A percentile compares a stretch with the other conserved stretches of the same genome.
phyloP scores from a whole-genome alignment of 2,888 invertebrate species.

The Gibbula magus region DNA sequence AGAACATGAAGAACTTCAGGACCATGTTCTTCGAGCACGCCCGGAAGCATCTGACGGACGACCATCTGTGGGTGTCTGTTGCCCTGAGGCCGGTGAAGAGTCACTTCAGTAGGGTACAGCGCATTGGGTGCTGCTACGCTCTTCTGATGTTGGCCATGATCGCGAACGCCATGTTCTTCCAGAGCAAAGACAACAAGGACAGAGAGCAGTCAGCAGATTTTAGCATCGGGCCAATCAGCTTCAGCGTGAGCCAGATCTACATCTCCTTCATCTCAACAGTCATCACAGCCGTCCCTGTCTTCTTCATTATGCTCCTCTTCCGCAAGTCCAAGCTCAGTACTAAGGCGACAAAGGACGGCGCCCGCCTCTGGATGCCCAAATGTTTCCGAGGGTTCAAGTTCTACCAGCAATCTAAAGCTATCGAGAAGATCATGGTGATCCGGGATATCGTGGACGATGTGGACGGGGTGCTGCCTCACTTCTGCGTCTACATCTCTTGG shows the following conservation, averaged over 20 bases:
- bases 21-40: slow-evolving; percentile 72
- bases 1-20: slow-evolving; percentile 71
- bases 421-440: slow-evolving; percentile 12
- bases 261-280: slow-evolving; percentile 28
- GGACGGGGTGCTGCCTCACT: slow-evolving; percentile 42
- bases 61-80: slow-evolving; percentile 76
- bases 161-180: slow-evolving; percentile 47
- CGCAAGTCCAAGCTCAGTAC: background rate
- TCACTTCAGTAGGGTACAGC: slow-evolving; percentile 69
- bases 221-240: slow-evolving; percentile 35
- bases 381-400: slow-evolving; percentile 19
- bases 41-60: slow-evolving; percentile 73
- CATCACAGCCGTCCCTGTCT: slow-evolving; percentile 25
- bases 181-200: slow-evolving; percentile 25
- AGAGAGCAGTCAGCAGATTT: slow-evolving; percentile 28
- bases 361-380: slow-evolving; percentile 5
- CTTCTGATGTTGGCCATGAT: slow-evolving; percentile 46
- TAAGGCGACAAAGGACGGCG: background rate
- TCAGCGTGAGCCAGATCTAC: slow-evolving; percentile 35
- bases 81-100: slow-evolving; percentile 74
- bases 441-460: slow-evolving; percentile 25
- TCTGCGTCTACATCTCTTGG: slow-evolving; percentile 54
- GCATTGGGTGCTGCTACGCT: slow-evolving; percentile 39
- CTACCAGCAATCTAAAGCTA: background rate
- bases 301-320: slow-evolving; percentile 26